Evolutionary conservation across 2,888 invertebrate species (phyloP), one percentile per base, ranked within the genome.

Genomic region (Minunthozetes semirufus): DNA sequence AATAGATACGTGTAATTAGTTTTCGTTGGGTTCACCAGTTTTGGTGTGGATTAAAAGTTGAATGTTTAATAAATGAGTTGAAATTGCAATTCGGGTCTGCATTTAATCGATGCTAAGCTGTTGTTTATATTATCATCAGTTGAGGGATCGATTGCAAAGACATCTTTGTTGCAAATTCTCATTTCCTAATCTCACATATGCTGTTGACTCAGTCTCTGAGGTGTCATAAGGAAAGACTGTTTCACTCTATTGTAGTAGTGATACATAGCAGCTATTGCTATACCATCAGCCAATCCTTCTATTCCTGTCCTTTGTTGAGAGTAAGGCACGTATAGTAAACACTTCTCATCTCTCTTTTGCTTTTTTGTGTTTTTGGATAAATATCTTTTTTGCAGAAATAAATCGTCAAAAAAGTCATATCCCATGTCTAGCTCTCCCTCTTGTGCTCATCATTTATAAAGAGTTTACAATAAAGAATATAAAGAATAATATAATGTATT

Each of bases 361-460:
- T 42, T 42, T 33, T 42, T 33, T 63, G 33, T 63, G 63, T 63
- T 50, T 19, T 56, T 33, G 33, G 63, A 63, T 63, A 63, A 63
- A 63, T 63, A 63, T 63, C 63, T 42, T 42, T n/a, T 42, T 42
- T 63, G 38, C 25, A 56, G 56, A 38, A 63, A 63, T 63, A 63
- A 63, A 63, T 63, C 63, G 63, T 33, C 33, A 33, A 63, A 63
- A 63, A 63, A 63, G 63, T 63, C 63, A 63, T 63, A 63, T 63
- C 63, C 63, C 63, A n/a, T 50, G 19, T 19, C 50, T 50, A 1
- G 19, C 50, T 19, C 11, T 56, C 56, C 56, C 56, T 29, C 9
- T 33, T 29, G 63, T 33, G 63, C 63, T 63, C 27, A 63, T 63
- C 63, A 63, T 63, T 63, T 63, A 27, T 33, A 33, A 8, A 17